Base-by-base conservation (phyloP, 2,888 invertebrate species). In the Bellardia bayeri region DNA sequence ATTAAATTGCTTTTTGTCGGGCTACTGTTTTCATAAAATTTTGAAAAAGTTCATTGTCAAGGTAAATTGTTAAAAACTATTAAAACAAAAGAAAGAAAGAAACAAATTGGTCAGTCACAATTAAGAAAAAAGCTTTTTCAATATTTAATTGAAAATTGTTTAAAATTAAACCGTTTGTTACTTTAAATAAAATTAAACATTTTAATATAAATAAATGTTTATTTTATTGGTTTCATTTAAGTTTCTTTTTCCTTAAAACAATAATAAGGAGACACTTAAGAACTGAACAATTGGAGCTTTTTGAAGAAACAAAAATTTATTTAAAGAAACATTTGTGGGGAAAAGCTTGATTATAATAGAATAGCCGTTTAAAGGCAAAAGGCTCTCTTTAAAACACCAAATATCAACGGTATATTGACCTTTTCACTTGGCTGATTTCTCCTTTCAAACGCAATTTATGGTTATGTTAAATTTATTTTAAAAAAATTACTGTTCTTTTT, bases 211-310 rank as follows among this genome's bases (percentile, higher is more conserved):
- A 30, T 23, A 58, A 58, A 45, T 13, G 11, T 11, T 23, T 58
- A 9, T 37, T 37, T 37, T 37, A 58, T 23, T 11, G 30, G 30
- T 23, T 23, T 23, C 23, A 51, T 6, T 14, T 54, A 74, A 2
- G 4, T 37, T 4, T 37, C 1, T 37, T 37, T 37, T 3, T 6
- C 37, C 37, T 6, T 5, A 3, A 37, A 37, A 37, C 3, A 37
- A 37, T 14, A 66, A 23, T 42, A 58, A 66, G 66, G 37, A 56
- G 45, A 58, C 82, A 82, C 74, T 74, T 82, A 82, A 74, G 74
- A 3, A 2, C 58, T 66, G 45, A 66, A 78, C 0, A 54, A 54
- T 54, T 30, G 2, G 30, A 63, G 37, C 37, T 5, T 5, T 49
- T 23, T 40, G 11, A 64, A 11, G 30, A 37, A 72, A 64, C 9